A percentile compares a stretch with the other conserved stretches of the same genome.
Conservation (phyloP, 2,888 invertebrate species). For the Drosophila mimetica region DNA sequence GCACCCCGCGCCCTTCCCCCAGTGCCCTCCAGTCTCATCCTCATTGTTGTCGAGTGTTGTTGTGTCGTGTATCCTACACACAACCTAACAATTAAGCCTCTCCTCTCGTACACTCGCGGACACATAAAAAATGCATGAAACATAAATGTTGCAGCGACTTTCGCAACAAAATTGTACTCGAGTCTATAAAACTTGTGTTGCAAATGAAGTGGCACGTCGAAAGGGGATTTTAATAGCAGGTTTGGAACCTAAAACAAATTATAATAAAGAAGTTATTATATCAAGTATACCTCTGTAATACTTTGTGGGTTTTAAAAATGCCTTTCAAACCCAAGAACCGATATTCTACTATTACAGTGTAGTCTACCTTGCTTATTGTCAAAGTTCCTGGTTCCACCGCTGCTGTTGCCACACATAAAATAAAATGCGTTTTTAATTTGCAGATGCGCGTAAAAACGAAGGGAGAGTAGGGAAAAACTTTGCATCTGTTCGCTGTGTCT, state of each 20-base stretch:
- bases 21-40: slow-evolving; percentile 39
- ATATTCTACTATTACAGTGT: too few species aligned
- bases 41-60: slow-evolving; percentile 56
- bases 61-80: slow-evolving; percentile 70
- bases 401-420: slow-evolving; percentile 55
- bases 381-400: slow-evolving; percentile 41
- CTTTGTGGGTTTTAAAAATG: too few species aligned
- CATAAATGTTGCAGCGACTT: slow-evolving; percentile 61
- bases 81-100: slow-evolving; percentile 77
- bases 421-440: slow-evolving; percentile 81
- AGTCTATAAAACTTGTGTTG: not conserved
- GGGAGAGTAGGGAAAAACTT: slow-evolving; percentile 40
- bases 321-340: too few species aligned
- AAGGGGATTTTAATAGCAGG: not conserved
- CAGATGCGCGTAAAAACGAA: slow-evolving; percentile 71
- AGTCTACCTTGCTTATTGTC: slow-evolving; percentile 61
- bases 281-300: too few species aligned
- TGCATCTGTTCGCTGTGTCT: slow-evolving; percentile 47
- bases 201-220: not conserved
- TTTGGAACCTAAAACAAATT: too few species aligned
- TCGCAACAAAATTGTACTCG: slow-evolving; percentile 27
- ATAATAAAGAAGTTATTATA: not conserved
- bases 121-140: slow-evolving; percentile 41
- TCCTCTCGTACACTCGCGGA: slow-evolving; percentile 64
- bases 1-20: not conserved